Evolutionary conservation across 2,888 invertebrate genomes (phyloP), one percentile per base, ranked within the genome.

Genomic region (Litoditis marina): DNA sequence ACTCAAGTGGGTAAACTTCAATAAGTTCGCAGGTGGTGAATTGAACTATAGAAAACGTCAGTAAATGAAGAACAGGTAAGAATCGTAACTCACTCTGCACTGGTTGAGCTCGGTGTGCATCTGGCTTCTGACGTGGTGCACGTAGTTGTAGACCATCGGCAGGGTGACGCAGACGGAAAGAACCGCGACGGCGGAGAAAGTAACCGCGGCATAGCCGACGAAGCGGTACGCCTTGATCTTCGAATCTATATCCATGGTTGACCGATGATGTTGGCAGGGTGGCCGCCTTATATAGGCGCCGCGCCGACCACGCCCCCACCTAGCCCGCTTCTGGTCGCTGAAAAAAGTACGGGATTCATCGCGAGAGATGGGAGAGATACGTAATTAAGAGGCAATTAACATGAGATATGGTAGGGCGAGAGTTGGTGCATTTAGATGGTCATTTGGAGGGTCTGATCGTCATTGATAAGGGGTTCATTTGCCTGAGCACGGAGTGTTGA

Each of bases 121-220:
- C 63, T 76, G 76, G 52, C 69, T 67, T 39, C 76, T 66, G 16
- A 76, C 76, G 59, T 76, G 76, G 60, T 74, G 74, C 28, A 76
- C 74, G 54, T 76, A 76, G 71, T 76, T 74, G 75, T 76, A 76
- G 56, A 76, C 75, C 76, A 76, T 76, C 53, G 76, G 76, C 28
- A 76, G 66, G 39, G 76, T 76, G 60, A 76, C 72, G 64, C 76
- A 76, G 46, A 76, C 76, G 59, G 76, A 74, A 34, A 76, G 65
- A 44, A 76, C 76, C 60, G 76, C 76, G 28, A 76, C 72, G 28
- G 76, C 76, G 58, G 76, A 76, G 66, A 76, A 76, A 63, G 68
- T 68, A 42, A 76, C 76, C 56, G 76, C 76, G 55, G 76, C 76
- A 57, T 76, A 76, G 34, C 76, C 76, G 76, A 76, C 76, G 64